A percentile compares a stretch with the other conserved stretches of the same genome.
Evolutionary conservation across 2,888 invertebrate genomes (phyloP).

Genomic region (Autographa pulchrina): DNA sequence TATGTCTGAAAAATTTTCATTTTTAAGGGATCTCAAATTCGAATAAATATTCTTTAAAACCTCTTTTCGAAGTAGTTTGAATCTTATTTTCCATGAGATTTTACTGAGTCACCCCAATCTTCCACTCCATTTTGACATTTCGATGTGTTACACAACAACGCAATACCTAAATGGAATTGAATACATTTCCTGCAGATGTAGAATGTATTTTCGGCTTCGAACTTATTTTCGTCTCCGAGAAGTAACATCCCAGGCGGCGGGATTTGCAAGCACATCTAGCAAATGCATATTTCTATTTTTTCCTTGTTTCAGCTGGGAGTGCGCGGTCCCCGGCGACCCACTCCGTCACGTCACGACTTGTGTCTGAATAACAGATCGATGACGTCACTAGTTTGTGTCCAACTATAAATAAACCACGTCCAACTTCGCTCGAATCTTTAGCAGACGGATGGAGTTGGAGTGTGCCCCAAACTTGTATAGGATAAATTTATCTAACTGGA

Average conservation of each 20-base stretch:
- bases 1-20: too few species aligned
- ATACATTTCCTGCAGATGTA: neutral
- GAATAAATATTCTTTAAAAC: too few species aligned
- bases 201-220: neutral
- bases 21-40: too few species aligned
- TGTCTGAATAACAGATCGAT: conserved; percentile 37
- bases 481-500: conserved; percentile 20
- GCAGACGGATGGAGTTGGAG: conserved; percentile 20
- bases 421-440: conserved; percentile 18
- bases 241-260: conserved; percentile 4
- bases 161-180: neutral
- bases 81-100: neutral
- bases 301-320: neutral
- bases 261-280: neutral
- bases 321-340: conserved; percentile 7
- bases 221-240: conserved; percentile 1
- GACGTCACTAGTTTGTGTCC: conserved; percentile 21
- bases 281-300: conserved; percentile 8
- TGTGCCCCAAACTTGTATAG: conserved; percentile 16
- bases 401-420: conserved; percentile 40
- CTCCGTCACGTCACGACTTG: conserved; percentile 21
- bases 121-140: neutral
- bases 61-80: too few species aligned
- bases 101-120: neutral
- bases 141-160: conserved; percentile 2